Base-by-base conservation (phyloP, 2,797 vertebrate genomes). In the Xenops minutus region DNA sequence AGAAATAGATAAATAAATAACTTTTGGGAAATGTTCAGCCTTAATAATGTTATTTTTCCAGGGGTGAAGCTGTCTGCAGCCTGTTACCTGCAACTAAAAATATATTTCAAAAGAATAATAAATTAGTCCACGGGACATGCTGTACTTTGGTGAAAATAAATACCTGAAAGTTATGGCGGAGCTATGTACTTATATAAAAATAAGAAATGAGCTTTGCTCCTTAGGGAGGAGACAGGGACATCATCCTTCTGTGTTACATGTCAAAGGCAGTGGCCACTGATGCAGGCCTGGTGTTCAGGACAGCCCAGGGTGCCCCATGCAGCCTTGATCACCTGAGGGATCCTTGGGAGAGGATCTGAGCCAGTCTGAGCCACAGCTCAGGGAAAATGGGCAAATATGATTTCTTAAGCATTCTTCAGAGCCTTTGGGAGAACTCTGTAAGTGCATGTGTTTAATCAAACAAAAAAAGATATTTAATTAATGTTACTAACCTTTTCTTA, bases 281-380 rank as follows among this genome's bases (percentile, higher is more conserved):
- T 15, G 36, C 54, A 27, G 34, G 29, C 22, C 3, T 1, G 7
- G 39, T 51, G 39, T 32, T 64, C 27, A 32, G 12, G 71, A 24
- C 30, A 51, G 64, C 44, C 1, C 0, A 56, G 55, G 51, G 52
- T 59, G 16, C 32, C 4, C 0, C 17, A 0, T 8, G 13, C 39
- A 54, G 52, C 81, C 29, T 17, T 11, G 17, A 2, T 17, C 1
- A 3, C 56, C 68, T 74, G 41, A 24, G 30, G 46, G 27, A 43
- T 44, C 27, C 37, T 24, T 15, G 34, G 58, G 34, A 55, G 77
- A 58, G 43, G n/a, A n/a, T n/a, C n/a, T 24, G 54, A n/a, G 19
- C 32, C 61, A 23, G 77, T n/a, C 41, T 58, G 84, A 87, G 71
- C 43, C 34, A 34, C 1, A 2, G 66, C 66, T 52, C 48, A 52